phyloP scores from a whole-genome alignment of 1,140 invertebrate genomes.

The Drosophila truncata region DNA sequence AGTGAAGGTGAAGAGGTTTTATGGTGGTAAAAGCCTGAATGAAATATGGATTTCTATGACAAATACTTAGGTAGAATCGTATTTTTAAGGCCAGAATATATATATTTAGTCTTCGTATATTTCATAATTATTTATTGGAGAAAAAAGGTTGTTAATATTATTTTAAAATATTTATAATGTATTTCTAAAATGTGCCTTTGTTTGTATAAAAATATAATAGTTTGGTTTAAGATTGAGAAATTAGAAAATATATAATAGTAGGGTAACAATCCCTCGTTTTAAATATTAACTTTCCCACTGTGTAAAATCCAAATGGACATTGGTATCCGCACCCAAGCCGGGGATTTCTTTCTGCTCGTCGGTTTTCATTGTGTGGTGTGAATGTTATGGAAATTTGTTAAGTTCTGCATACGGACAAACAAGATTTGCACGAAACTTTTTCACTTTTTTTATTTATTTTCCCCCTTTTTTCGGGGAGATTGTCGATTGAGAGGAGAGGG shows the following conservation, averaged over 20 bases:
- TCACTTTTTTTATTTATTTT: background rate
- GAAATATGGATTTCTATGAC: background rate
- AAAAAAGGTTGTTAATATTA: background rate
- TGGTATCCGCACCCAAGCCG: slow-evolving; percentile 48
- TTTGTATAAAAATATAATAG: background rate
- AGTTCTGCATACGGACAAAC: slow-evolving; percentile 77
- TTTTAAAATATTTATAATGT: background rate
- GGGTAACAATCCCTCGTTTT: background rate
- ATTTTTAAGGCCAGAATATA: no score
- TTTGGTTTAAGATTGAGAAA: background rate
- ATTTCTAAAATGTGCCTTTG: no score
- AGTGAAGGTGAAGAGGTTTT: background rate
- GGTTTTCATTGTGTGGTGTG: slow-evolving; percentile 74
- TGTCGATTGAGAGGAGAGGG: background rate
- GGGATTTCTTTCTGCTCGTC: slow-evolving; percentile 55
- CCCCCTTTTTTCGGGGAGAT: background rate
- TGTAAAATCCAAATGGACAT: slow-evolving; percentile 38
- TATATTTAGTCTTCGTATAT: no score
- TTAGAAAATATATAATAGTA: no score
- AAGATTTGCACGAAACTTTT: slow-evolving; percentile 77
- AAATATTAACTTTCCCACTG: background rate
- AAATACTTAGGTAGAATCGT: background rate
- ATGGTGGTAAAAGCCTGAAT: background rate
- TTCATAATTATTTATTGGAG: no score
- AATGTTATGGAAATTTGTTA: slow-evolving; percentile 83